Conservation (phyloP, 2,113 vertebrate species). For the Megatriorchis doriae region DNA sequence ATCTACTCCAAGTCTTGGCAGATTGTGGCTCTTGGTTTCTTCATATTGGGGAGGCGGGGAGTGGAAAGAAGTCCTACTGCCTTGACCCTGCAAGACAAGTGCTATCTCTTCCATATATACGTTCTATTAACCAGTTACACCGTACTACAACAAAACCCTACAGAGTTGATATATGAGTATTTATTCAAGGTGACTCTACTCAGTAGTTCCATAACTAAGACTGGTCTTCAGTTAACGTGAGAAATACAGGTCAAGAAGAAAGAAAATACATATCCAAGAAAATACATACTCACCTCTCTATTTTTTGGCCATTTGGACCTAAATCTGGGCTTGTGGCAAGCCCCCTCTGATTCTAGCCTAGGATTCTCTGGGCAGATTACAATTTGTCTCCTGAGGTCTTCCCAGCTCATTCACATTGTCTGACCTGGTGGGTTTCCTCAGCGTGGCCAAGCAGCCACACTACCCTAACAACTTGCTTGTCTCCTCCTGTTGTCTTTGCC, state of each 20-base stretch:
- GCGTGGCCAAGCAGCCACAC: not conserved
- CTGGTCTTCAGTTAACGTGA: not conserved
- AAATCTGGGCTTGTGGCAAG: not conserved
- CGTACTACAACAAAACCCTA: not conserved
- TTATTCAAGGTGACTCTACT: not conserved
- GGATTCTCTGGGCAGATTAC: not conserved
- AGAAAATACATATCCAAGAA: not conserved
- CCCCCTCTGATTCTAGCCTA: not conserved
- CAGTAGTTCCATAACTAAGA: not conserved
- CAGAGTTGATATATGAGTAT: not conserved
- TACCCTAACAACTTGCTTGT: not conserved
- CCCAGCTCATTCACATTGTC: not conserved
- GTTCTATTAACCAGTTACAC: fast-evolving
- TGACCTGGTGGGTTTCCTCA: not conserved
- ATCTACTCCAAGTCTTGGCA: not conserved
- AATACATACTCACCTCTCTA: fast-evolving
- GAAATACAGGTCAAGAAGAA: not conserved
- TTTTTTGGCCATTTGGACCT: not conserved
- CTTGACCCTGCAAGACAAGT: not conserved
- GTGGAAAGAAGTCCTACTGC: not conserved
- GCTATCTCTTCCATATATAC: not conserved
- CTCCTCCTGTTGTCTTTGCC: not conserved
- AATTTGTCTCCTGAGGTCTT: not conserved
- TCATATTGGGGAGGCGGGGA: fast-evolving
- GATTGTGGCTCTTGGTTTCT: not conserved